Evolutionary conservation across 2,797 vertebrate genomes (phyloP).

Genomic region (Lepus townsendii): DNA sequence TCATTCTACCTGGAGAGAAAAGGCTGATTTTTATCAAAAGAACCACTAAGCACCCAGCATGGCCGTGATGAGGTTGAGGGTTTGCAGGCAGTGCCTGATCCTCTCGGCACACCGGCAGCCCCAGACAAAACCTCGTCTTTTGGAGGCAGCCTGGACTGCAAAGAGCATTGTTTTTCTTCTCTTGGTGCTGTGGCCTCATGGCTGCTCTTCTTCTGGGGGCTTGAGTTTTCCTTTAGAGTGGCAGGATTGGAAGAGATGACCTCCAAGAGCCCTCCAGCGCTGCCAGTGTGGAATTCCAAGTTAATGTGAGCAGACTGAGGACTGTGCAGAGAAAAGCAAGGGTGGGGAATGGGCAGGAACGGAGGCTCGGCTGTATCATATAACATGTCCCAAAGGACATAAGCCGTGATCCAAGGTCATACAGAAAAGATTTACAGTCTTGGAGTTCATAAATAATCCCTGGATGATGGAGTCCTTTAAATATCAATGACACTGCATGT

Average conservation of each 20-base stretch:
- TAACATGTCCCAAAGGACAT: constrained; percentile 63
- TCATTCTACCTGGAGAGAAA: neutral
- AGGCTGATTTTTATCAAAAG: neutral
- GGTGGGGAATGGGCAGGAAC: constrained; percentile 54
- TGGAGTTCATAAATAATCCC: constrained; percentile 75
- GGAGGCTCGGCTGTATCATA: constrained; percentile 37
- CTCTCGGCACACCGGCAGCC: neutral
- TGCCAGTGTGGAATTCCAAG: constrained; percentile 74
- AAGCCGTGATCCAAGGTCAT: constrained; percentile 64
- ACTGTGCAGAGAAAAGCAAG: constrained; percentile 53
- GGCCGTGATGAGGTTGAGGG: neutral
- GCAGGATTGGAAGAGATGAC: neutral
- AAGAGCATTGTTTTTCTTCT: neutral
- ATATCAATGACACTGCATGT: constrained; percentile 38
- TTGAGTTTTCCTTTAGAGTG: constrained; percentile 36
- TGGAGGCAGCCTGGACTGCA: neutral
- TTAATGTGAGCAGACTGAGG: constrained; percentile 62
- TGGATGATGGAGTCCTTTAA: constrained; percentile 57
- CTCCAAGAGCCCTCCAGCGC: constrained; percentile 40
- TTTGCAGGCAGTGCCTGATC: neutral
- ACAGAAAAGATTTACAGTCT: constrained; percentile 68
- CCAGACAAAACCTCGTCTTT: neutral
- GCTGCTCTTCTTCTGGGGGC: neutral
- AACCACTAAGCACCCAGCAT: neutral
- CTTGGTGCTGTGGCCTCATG: neutral